Percentiles rank a stretch among this genome's conserved stretches.
phyloP scores from a whole-genome alignment of 2,797 vertebrate genomes.

The Coendou prehensilis region DNA sequence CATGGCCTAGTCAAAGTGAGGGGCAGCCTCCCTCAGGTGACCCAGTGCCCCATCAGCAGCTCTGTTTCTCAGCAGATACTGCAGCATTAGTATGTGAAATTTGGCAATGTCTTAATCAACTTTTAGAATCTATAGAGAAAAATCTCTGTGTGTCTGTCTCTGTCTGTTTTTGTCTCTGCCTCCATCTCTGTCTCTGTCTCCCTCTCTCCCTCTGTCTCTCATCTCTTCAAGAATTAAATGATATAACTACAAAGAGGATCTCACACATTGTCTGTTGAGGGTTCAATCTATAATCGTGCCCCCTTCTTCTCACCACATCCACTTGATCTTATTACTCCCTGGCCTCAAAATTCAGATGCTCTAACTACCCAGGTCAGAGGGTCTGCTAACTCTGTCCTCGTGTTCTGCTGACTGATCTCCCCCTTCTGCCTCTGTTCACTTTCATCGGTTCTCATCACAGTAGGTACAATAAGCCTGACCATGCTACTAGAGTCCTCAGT shows the following conservation, averaged over 20 bases:
- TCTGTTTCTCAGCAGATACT: background rate
- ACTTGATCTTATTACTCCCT: background rate
- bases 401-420: background rate
- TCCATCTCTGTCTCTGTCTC: too few species aligned
- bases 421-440: background rate
- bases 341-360: background rate
- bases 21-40: background rate
- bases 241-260: background rate
- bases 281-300: too few species aligned
- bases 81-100: background rate
- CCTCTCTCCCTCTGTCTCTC: background rate
- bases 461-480: background rate
- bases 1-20: background rate
- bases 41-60: background rate
- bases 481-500: background rate
- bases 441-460: background rate
- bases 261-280: background rate
- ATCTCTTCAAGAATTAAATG: background rate
- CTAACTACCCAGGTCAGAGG: background rate
- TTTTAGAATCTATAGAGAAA: background rate
- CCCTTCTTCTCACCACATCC: background rate
- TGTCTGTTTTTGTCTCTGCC: background rate
- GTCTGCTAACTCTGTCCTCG: background rate
- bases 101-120: background rate
- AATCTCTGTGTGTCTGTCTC: background rate